Conservation (phyloP, 2,113 vertebrate genomes). For the Uria aalge region DNA sequence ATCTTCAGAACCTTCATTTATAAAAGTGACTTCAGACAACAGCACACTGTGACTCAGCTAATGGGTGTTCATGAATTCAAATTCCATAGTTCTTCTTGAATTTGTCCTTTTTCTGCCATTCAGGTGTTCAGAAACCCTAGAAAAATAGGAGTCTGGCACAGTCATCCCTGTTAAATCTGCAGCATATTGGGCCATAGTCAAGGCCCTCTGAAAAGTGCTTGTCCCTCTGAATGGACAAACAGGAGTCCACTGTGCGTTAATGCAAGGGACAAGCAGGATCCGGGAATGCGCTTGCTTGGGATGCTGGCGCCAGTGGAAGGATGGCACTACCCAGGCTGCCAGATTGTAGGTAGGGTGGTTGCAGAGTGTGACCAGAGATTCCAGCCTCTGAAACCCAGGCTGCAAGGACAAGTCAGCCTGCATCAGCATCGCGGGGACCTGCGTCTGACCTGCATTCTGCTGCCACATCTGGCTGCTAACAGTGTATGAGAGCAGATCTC, state of each 20-base stretch:
- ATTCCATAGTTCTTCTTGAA: background rate
- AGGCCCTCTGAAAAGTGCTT: background rate
- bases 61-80: background rate
- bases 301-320: background rate
- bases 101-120: background rate
- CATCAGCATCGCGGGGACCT: background rate
- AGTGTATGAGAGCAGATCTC: rapidly evolving
- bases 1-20: background rate
- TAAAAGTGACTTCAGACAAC: background rate
- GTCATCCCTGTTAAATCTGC: background rate
- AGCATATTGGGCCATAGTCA: background rate
- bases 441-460: background rate
- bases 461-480: background rate
- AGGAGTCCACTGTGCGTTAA: background rate
- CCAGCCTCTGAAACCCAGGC: background rate
- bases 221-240: background rate
- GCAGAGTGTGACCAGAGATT: background rate
- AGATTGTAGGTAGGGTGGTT: background rate
- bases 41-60: background rate
- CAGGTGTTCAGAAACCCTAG: background rate
- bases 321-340: background rate
- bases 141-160: background rate
- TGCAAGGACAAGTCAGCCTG: background rate
- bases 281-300: background rate
- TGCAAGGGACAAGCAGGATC: background rate